Conservation (phyloP, 2,888 invertebrate species). For the Ethmia dodecea region DNA sequence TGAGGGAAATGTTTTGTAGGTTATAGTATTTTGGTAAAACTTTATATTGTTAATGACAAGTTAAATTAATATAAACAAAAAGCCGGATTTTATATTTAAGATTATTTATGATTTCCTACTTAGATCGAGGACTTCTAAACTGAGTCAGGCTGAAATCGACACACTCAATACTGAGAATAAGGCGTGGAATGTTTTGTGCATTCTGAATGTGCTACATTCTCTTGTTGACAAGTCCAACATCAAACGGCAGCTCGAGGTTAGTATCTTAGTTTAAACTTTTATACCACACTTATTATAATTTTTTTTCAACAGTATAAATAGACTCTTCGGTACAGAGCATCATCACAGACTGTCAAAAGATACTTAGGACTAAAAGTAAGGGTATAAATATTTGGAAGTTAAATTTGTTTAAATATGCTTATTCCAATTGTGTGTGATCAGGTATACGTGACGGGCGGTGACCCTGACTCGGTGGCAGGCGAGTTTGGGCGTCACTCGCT, state of each 20-base stretch:
- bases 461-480: slow-evolving; percentile 95
- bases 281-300: no score
- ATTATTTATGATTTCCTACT: no score
- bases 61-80: no score
- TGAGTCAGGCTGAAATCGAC: slow-evolving; percentile 88
- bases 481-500: slow-evolving; percentile 97
- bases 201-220: slow-evolving; percentile 97
- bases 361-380: not conserved
- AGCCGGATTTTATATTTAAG: no score
- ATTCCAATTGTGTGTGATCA: slow-evolving; percentile 24
- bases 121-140: slow-evolving; percentile 82
- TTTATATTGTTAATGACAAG: no score
- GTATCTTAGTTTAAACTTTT: no score
- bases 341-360: no score
- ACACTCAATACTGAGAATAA: slow-evolving; percentile 88
- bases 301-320: no score
- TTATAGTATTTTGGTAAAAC: no score
- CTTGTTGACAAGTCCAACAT: slow-evolving; percentile 99
- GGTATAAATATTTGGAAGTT: not conserved
- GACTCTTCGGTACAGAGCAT: no score
- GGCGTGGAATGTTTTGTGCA: slow-evolving; percentile 98
- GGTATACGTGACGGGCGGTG: slow-evolving; percentile 88
- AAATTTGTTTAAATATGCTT: not conserved
- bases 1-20: no score
- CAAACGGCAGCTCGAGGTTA: slow-evolving; percentile 96